A percentile compares a stretch with the other conserved stretches of the same genome.
phyloP scores from a whole-genome alignment of 2,797 vertebrate species.

The Microchirus variegatus region DNA sequence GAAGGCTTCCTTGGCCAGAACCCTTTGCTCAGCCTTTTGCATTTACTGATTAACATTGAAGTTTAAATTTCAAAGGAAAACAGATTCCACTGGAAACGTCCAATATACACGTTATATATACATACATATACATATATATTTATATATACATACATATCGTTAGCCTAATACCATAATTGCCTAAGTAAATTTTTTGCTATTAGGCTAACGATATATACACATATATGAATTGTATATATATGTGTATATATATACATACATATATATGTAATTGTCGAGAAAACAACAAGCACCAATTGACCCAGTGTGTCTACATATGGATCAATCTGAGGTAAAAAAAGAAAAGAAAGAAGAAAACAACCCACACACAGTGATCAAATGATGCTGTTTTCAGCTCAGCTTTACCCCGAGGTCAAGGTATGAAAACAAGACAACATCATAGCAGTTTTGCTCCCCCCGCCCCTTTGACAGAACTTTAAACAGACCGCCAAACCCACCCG shows the following conservation, averaged over 20 bases:
- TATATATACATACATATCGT: constrained; percentile 27
- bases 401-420: constrained; percentile 42
- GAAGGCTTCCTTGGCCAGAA: constrained; percentile 9
- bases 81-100: constrained; percentile 28
- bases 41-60: constrained; percentile 20
- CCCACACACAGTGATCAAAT: constrained; percentile 71
- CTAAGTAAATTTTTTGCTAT: too few species aligned
- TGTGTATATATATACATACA: constrained; percentile 15
- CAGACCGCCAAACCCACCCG: constrained; percentile 20
- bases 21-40: constrained; percentile 30
- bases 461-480: constrained; percentile 21
- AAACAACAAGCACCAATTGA: constrained; percentile 54
- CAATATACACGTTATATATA: neutral
- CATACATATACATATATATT: too few species aligned
- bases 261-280: constrained; percentile 21
- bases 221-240: too few species aligned
- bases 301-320: constrained; percentile 60
- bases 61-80: constrained; percentile 47
- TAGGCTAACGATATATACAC: too few species aligned
- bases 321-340: constrained; percentile 51
- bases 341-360: constrained; percentile 61
- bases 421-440: constrained; percentile 35
- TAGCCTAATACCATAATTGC: too few species aligned
- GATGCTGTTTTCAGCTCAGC: constrained; percentile 43
- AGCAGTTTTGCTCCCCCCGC: constrained; percentile 19